Evolutionary conservation across 2,888 invertebrate genomes (phyloP).

Genomic region (Calameuta idolon): DNA sequence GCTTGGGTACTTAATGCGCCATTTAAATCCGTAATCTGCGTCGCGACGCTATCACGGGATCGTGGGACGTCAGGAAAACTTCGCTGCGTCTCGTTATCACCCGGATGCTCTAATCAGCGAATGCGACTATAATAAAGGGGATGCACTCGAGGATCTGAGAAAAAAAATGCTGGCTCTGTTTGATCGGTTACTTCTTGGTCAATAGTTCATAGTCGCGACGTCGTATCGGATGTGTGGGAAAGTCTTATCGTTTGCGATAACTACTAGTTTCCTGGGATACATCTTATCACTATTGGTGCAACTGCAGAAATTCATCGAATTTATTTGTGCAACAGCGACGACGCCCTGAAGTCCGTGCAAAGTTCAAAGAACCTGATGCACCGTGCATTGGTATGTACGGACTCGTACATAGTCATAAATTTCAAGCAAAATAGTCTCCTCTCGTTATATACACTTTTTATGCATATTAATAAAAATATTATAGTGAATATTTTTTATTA

Average conservation of each 20-base stretch:
- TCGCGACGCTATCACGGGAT: neutral
- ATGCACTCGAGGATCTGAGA: constrained; percentile 5
- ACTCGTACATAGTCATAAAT: neutral
- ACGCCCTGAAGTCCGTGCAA: neutral
- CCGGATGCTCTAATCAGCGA: neutral
- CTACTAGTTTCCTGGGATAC: constrained; percentile 1
- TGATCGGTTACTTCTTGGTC: neutral
- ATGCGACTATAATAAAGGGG: neutral
- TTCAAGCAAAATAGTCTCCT: neutral
- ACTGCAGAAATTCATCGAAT: neutral
- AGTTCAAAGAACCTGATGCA: neutral
- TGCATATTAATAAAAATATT: neutral
- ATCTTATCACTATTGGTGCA: neutral
- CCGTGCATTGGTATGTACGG: neutral
- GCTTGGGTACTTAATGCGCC: neutral
- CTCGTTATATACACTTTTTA: neutral
- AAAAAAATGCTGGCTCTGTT: neutral
- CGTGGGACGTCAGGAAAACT: neutral
- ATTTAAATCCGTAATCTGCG: neutral
- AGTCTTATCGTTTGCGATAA: constrained; percentile 6
- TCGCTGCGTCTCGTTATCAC: neutral
- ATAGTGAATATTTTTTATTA: neutral
- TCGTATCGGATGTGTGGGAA: neutral
- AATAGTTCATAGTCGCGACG: neutral
- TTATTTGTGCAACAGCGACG: neutral